Percentiles rank a stretch among this genome's conserved stretches.
Evolutionary conservation across 1,140 invertebrate species (phyloP).

Genomic region (Ladona fulva): DNA sequence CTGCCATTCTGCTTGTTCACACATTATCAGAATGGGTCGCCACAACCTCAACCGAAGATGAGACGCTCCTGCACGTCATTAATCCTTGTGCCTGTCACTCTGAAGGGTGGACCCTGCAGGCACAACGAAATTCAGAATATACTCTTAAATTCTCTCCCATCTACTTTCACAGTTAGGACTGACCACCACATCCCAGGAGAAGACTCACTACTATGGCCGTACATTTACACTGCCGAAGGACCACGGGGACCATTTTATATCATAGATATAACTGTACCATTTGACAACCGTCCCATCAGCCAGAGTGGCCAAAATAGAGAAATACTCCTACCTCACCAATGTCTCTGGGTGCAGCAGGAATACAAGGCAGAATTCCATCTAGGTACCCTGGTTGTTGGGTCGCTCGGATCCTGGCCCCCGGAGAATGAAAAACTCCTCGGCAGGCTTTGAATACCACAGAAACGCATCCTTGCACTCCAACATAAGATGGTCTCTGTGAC

Average conservation of each 20-base stretch:
- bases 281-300: slow-evolving; percentile 29
- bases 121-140: slow-evolving; percentile 23
- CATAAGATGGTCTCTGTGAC: background rate
- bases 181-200: slow-evolving; percentile 19
- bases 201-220: slow-evolving; percentile 24
- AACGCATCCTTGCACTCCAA: background rate
- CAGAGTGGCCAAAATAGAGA: slow-evolving; percentile 24
- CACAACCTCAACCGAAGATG: slow-evolving; percentile 28
- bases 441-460: background rate
- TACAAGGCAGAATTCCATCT: slow-evolving; percentile 18
- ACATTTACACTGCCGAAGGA: slow-evolving; percentile 29
- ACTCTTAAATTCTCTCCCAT: background rate
- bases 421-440: background rate
- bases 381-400: background rate
- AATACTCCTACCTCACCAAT: slow-evolving; percentile 25
- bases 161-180: background rate
- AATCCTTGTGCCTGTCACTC: slow-evolving; percentile 27
- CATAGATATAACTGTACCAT: slow-evolving; percentile 33
- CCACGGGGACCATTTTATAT: slow-evolving; percentile 20
- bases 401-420: too few species aligned
- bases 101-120: background rate
- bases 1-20: slow-evolving; percentile 18
- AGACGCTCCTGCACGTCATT: slow-evolving; percentile 31
- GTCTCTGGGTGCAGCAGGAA: slow-evolving; percentile 17
- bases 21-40: slow-evolving; percentile 27